These are phyloP conservation scores for Strigops habroptila DNA, from an alignment of 2,113 vertebrate species.

Conservation along the genomic window DNA sequence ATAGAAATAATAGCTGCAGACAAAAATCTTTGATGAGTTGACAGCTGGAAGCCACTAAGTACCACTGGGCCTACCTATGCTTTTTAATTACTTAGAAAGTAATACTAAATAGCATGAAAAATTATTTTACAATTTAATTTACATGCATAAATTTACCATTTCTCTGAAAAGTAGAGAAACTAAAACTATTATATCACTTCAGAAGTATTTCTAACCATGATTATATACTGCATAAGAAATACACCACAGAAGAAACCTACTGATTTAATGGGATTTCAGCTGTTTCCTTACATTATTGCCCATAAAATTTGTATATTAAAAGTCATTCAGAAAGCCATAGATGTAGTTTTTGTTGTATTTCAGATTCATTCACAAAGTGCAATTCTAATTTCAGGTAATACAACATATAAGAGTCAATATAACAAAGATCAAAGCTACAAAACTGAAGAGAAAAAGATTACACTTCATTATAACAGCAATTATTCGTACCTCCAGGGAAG, in stretches of 20 bases:
- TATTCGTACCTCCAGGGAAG: background rate
- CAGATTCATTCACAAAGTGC: background rate
- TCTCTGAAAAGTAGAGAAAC: background rate
- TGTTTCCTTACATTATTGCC: background rate
- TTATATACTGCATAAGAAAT: background rate
- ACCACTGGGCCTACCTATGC: background rate
- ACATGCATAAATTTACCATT: background rate
- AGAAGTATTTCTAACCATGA: background rate
- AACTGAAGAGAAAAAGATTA: background rate
- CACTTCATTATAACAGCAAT: background rate
- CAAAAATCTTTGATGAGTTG: background rate
- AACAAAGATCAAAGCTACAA: constrained; percentile 8
- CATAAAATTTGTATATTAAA: background rate
- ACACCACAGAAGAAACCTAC: background rate
- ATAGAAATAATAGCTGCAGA: background rate
- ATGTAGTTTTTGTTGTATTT: background rate
- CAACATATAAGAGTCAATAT: background rate
- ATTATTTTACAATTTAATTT: background rate
- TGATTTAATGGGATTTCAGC: background rate
- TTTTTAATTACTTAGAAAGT: background rate
- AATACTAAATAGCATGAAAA: background rate
- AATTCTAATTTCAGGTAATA: constrained; percentile 8
- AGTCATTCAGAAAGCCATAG: background rate
- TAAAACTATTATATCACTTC: background rate
- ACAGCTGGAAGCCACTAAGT: background rate